These are phyloP conservation scores for Sisor rabdophorus DNA, from an alignment of 2,113 vertebrate genomes.

Conservation along the genomic window DNA sequence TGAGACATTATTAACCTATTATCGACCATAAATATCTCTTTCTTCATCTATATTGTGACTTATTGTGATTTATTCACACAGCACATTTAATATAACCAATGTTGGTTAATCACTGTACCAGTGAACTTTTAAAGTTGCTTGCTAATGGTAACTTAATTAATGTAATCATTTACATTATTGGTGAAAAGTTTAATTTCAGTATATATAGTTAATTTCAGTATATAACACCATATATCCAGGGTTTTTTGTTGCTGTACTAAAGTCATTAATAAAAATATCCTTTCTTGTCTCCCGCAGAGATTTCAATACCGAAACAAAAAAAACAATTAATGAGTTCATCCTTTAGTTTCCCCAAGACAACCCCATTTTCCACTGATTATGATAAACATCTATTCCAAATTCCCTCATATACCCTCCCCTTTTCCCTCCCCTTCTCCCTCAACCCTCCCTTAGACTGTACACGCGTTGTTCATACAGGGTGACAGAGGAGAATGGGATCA, in stretches of 20 bases:
- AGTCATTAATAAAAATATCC: slow-evolving; percentile 58
- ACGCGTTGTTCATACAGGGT: slow-evolving; percentile 47
- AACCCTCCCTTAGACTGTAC: slow-evolving; percentile 50
- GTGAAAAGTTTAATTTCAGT: no score
- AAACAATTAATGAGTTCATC: slow-evolving; percentile 48
- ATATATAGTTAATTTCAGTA: neutral
- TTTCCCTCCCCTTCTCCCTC: slow-evolving; percentile 46
- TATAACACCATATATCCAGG: slow-evolving; percentile 47
- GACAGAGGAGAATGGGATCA: slow-evolving; percentile 59
- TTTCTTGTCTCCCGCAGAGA: slow-evolving; percentile 66
- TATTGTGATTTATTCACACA: slow-evolving; percentile 76
- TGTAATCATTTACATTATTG: neutral
- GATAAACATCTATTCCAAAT: slow-evolving; percentile 35
- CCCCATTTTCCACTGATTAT: slow-evolving; percentile 13
- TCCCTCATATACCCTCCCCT: slow-evolving; percentile 36
- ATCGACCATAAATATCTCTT: slow-evolving; percentile 40
- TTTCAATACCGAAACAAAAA: slow-evolving; percentile 63
- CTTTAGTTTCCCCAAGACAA: slow-evolving; percentile 26
- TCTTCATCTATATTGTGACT: slow-evolving; percentile 47
- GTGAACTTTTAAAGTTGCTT: neutral
- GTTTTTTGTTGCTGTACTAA: slow-evolving; percentile 53
- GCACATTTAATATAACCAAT: slow-evolving; percentile 68
- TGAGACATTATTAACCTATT: neutral
- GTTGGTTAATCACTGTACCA: slow-evolving; percentile 1
- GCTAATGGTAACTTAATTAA: neutral